A percentile compares a stretch with the other conserved stretches of the same genome.
Evolutionary conservation across 2,797 vertebrate genomes (phyloP).

Genomic region (Urocyon cinereoargenteus): DNA sequence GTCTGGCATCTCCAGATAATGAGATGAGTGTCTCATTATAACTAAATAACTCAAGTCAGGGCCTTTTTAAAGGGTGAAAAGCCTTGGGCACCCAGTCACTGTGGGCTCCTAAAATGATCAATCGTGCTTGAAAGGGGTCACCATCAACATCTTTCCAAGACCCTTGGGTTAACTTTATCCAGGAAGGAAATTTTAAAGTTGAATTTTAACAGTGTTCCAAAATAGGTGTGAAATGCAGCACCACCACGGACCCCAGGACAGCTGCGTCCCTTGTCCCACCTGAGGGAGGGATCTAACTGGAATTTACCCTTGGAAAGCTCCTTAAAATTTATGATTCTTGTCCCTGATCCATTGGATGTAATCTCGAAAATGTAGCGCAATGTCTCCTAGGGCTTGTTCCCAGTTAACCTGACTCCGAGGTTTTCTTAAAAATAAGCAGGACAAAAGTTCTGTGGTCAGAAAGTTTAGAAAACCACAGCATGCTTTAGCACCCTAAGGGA

Average conservation of each 20-base stretch:
- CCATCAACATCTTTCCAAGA: not conserved
- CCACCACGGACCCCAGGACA: no score
- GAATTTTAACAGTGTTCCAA: constrained; percentile 58
- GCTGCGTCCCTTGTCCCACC: not conserved
- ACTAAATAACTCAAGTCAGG: not conserved
- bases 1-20: not conserved
- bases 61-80: not conserved
- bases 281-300: not conserved
- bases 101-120: constrained; percentile 30
- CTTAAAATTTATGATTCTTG: not conserved
- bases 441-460: not conserved
- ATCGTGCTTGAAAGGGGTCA: constrained; percentile 16
- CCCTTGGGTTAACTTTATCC: constrained; percentile 47
- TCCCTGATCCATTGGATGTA: not conserved
- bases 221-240: not conserved
- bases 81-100: not conserved
- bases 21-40: not conserved
- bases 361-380: not conserved
- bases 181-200: constrained; percentile 49
- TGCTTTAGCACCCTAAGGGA: not conserved
- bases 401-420: not conserved
- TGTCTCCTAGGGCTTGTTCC: not conserved
- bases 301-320: not conserved
- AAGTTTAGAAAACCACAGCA: not conserved
- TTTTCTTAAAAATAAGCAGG: not conserved